These are phyloP conservation scores for Taxidea taxus DNA, from an alignment of 2,113 vertebrate genomes.

Conservation along the genomic window DNA sequence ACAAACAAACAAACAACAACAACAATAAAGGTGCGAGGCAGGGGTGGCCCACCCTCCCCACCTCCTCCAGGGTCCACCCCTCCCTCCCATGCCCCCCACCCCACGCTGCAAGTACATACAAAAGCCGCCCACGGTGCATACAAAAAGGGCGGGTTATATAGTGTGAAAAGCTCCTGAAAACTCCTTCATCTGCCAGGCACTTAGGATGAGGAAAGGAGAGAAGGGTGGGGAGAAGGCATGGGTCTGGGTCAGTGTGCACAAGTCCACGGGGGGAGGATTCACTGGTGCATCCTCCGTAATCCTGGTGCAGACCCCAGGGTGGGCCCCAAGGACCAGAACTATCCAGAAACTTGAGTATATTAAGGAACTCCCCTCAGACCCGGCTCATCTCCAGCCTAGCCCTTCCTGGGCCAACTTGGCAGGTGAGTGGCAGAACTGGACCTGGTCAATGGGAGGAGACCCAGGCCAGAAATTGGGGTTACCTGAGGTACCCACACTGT, in stretches of 20 bases:
- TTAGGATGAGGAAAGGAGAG: slow-evolving; percentile 80
- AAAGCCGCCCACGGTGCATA: slow-evolving; percentile 75
- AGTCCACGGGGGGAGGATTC: background rate
- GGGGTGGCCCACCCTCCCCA: slow-evolving; percentile 1
- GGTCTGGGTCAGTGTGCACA: slow-evolving; percentile 18
- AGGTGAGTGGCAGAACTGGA: slow-evolving; percentile 49
- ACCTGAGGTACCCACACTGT: slow-evolving; percentile 82
- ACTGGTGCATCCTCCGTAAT: background rate
- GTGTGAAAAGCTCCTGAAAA: slow-evolving; percentile 83
- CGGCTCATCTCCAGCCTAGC: slow-evolving; percentile 13
- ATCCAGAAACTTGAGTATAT: background rate
- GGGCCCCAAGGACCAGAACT: background rate
- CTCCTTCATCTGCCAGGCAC: slow-evolving; percentile 99
- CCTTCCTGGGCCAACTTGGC: slow-evolving; percentile 4
- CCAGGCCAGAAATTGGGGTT: slow-evolving; percentile 63
- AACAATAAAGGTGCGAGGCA: slow-evolving; percentile 55
- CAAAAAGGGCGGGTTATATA: slow-evolving; percentile 78
- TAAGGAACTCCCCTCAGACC: background rate
- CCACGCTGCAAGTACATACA: slow-evolving; percentile 75
- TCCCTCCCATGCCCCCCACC: slow-evolving; percentile 61
- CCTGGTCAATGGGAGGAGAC: background rate
- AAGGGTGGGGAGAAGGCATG: background rate
- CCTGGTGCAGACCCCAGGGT: background rate
- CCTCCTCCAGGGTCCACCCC: slow-evolving; percentile 24
- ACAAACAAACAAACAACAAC: slow-evolving; percentile 57